Base-by-base conservation (phyloP, 2,888 invertebrate genomes). In the Bruchidius siliquastri region DNA sequence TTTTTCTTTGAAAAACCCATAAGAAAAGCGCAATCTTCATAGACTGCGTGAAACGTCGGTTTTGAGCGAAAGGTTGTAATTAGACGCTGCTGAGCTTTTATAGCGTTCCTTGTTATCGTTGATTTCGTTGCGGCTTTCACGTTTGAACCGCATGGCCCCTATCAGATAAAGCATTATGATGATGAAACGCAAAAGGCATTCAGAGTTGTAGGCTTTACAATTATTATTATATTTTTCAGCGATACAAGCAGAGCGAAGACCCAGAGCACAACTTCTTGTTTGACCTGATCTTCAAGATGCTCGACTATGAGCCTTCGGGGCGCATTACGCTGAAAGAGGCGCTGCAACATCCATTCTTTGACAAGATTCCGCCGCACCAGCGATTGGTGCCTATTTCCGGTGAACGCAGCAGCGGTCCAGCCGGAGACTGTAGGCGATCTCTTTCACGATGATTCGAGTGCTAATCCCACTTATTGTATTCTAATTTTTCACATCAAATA, bases 271-370 rank as follows among this genome's bases (percentile, higher is more conserved):
- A 94, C 77, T 93, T 95, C 85, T 89, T 99, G 83, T 99, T 99
- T 87, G 97, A 98, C 86, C 90, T 99, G 84, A 93, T 99, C 81
- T 92, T 94, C 83, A 92, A 93, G 86, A 99, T 99, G 99, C 89
- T 99, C 85, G 98, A 97, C 82, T 99, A 98, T 88, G 98, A 99
- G 86, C 99, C 99, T 30, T 89, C 92, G 76, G 94, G 95, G 84
- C 91, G 99, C 77, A 92, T 99, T 83, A 92, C 94, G 81, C 89
- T 99, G 81, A 90, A 90, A 75, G 97, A 98, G 82, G 96, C 98
- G 20, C 88, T 99, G 82, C 88, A 91, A 72, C 99, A 99, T 89
- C 94, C 96, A 73, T 98, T 98, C 90, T 99, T 99, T 88, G 92
- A 92, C 83, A 93, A 94, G 84, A 91, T 97, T 84, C 93, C 95